phyloP scores from a whole-genome alignment of 2,888 invertebrate genomes.

The Branchipolynoe longqiensis region DNA sequence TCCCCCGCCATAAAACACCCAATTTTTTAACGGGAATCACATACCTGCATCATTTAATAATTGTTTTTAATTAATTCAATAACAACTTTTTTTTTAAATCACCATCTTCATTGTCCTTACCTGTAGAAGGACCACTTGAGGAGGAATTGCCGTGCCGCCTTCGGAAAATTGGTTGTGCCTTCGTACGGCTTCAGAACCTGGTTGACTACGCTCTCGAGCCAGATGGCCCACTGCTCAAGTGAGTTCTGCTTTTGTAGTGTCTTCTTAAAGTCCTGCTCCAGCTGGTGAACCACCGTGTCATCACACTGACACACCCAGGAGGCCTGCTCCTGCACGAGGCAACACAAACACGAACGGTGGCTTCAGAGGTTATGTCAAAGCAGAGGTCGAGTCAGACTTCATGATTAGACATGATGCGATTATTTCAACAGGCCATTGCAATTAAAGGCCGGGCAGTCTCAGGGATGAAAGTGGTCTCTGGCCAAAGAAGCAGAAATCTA shows the following conservation, averaged over 20 bases:
- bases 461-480: too few relatives aligned
- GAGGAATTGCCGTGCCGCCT: slow-evolving; percentile 89
- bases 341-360: neutral
- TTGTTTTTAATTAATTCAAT: too few relatives aligned
- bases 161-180: slow-evolving; percentile 83
- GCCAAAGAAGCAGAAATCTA: too few relatives aligned
- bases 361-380: too few relatives aligned
- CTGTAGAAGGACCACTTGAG: slow-evolving; percentile 99
- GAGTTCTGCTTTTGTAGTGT: slow-evolving; percentile 89
- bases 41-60: too few relatives aligned
- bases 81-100: neutral
- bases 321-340: slow-evolving; percentile 86
- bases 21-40: too few relatives aligned
- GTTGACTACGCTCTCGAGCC: slow-evolving; percentile 97
- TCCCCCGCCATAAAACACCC: too few relatives aligned
- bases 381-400: too few relatives aligned
- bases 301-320: slow-evolving; percentile 99
- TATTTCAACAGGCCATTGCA: too few relatives aligned
- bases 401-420: too few relatives aligned
- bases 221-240: slow-evolving; percentile 97
- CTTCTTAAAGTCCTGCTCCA: slow-evolving; percentile 93
- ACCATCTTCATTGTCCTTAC: slow-evolving; percentile 80
- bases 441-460: too few relatives aligned
- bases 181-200: slow-evolving; percentile 94
- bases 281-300: slow-evolving; percentile 89